phyloP scores from a whole-genome alignment of 2,113 vertebrate genomes.

The Heterocephalus glaber region DNA sequence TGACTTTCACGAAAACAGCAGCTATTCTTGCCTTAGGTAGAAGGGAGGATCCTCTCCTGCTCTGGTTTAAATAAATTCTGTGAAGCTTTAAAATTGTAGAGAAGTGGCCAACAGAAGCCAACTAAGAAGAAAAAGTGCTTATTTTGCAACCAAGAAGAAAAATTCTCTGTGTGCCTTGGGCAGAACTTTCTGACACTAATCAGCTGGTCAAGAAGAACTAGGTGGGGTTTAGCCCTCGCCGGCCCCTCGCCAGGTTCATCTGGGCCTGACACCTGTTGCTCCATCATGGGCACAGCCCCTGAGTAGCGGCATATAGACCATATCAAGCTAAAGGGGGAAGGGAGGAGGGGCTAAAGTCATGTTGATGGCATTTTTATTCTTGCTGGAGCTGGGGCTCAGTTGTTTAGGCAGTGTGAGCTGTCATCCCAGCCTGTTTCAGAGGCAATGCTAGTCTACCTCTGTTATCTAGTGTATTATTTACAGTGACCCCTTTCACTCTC shows the following conservation, averaged over 20 bases:
- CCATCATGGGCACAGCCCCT: neutral
- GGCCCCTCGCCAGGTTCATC: neutral
- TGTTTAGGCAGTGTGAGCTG: neutral
- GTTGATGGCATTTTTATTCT: neutral
- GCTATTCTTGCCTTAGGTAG: neutral
- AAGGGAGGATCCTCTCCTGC: neutral
- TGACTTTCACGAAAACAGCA: conserved; percentile 59
- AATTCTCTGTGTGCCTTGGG: neutral
- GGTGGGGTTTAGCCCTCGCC: neutral
- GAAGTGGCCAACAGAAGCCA: neutral
- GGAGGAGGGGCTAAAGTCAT: rapidly evolving
- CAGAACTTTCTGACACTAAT: neutral
- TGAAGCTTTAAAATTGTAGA: neutral
- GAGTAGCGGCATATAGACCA: neutral
- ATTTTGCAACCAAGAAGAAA: neutral
- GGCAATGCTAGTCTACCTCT: neutral
- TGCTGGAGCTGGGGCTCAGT: neutral
- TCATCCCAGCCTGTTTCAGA: neutral
- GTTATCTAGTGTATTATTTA: neutral
- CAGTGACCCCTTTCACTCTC: neutral
- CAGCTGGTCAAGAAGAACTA: neutral
- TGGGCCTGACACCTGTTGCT: neutral
- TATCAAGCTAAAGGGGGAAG: too few species aligned
- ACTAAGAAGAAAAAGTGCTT: neutral
- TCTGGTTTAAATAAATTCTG: neutral